These are phyloP conservation scores for Hipparchia semele DNA, from an alignment of 2,888 invertebrate genomes.

Conservation along the genomic window DNA sequence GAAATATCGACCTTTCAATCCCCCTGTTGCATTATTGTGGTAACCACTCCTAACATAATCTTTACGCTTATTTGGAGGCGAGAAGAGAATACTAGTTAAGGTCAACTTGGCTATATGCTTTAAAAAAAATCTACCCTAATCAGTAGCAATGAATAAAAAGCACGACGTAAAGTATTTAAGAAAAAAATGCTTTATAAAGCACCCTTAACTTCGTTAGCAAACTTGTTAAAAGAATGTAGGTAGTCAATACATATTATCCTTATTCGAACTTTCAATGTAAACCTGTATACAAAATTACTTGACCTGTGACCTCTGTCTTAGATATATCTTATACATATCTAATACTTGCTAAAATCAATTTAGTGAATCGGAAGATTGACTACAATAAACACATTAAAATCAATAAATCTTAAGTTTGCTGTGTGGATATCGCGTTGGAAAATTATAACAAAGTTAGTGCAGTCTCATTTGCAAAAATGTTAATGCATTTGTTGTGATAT, in stretches of 20 bases:
- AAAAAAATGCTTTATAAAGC: neutral
- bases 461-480: neutral
- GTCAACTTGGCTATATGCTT: too few species aligned
- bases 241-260: neutral
- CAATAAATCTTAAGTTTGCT: neutral
- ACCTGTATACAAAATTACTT: conserved; percentile 23
- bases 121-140: neutral
- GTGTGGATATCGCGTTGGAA: neutral
- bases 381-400: neutral
- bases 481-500: too few species aligned
- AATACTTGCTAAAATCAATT: conserved; percentile 7
- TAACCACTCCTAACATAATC: too few species aligned
- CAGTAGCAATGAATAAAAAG: neutral
- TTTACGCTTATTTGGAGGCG: too few species aligned
- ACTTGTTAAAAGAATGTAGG: neutral
- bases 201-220: neutral
- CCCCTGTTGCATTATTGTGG: too few species aligned
- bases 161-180: neutral
- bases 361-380: conserved; percentile 2
- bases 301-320: conserved; percentile 30
- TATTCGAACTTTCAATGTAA: conserved; percentile 13
- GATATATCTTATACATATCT: conserved; percentile 13
- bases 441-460: neutral
- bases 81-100: too few species aligned
- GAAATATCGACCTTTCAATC: too few species aligned